Percentiles rank a stretch among this genome's conserved stretches.
Evolutionary conservation across 2,888 invertebrate species (phyloP).

Genomic region (Mongoloraphidia duomilia): DNA sequence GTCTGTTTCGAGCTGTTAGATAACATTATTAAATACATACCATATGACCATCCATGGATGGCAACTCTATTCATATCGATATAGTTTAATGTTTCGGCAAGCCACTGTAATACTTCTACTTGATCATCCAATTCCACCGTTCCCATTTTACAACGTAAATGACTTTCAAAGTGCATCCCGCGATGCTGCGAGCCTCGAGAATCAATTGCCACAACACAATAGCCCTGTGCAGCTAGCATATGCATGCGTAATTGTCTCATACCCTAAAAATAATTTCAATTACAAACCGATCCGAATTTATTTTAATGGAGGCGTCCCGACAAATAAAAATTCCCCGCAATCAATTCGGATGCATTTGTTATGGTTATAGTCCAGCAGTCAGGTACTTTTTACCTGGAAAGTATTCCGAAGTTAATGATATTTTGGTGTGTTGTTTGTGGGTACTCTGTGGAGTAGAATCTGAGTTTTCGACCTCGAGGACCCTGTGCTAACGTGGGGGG

Average conservation of each 20-base stretch:
- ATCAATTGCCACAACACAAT: conserved; percentile 90
- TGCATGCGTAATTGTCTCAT: conserved; percentile 85
- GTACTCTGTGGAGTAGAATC: no score
- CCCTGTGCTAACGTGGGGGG: no score
- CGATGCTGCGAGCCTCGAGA: conserved; percentile 90
- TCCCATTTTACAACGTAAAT: conserved; percentile 82
- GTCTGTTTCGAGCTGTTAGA: no score
- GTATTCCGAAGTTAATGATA: no score
- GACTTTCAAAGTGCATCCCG: conserved; percentile 82
- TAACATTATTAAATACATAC: conserved; percentile 31
- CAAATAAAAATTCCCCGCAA: neutral
- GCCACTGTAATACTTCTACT: conserved; percentile 74
- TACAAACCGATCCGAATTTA: neutral
- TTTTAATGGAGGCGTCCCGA: neutral
- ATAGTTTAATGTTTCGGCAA: conserved; percentile 69
- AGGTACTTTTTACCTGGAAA: no score
- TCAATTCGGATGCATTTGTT: neutral
- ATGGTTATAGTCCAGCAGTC: no score
- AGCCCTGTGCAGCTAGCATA: conserved; percentile 89
- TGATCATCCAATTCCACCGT: conserved; percentile 89
- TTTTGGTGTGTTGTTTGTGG: no score
- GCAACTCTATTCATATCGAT: conserved; percentile 88
- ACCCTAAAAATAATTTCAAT: conserved; percentile 38
- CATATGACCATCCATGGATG: conserved; percentile 98
- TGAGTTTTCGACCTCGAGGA: no score